Percentiles rank a stretch among this genome's conserved stretches.
Evolutionary conservation across 2,888 invertebrate species (phyloP).

Genomic region (Perithous albicinctus): DNA sequence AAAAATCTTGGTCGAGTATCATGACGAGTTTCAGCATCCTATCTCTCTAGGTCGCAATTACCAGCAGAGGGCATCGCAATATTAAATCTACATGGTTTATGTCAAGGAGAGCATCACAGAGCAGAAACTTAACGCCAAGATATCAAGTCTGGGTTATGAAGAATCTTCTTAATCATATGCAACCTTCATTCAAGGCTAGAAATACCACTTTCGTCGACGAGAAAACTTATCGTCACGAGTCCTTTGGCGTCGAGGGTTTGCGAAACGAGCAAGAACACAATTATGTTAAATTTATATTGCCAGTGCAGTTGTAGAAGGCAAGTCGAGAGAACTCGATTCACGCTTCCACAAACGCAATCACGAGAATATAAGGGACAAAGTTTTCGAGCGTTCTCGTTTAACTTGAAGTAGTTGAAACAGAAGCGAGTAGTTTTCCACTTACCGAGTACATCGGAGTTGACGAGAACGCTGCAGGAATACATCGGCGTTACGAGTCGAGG

Average conservation of each 20-base stretch:
- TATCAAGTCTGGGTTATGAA: not conserved
- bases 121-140: not conserved
- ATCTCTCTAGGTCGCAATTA: not conserved
- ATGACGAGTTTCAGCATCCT: not conserved
- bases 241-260: not conserved
- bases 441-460: slow-evolving; percentile 95
- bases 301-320: not conserved
- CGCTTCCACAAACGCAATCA: slow-evolving; percentile 8
- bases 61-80: not conserved
- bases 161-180: not conserved
- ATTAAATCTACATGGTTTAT: not conserved
- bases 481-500: slow-evolving; percentile 98
- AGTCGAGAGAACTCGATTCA: too few relatives aligned
- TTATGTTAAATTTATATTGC: not conserved
- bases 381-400: not conserved
- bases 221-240: not conserved
- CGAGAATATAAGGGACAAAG: not conserved
- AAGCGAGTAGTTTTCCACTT: slow-evolving; percentile 83
- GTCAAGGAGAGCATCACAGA: not conserved
- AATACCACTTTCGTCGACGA: not conserved
- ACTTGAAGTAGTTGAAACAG: not conserved
- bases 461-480: slow-evolving; percentile 94
- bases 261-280: not conserved
- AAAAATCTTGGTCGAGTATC: too few relatives aligned
- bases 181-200: not conserved